These are phyloP conservation scores for Drosophila kikkawai DNA, from an alignment of 1,140 invertebrate species.

Conservation along the genomic window DNA sequence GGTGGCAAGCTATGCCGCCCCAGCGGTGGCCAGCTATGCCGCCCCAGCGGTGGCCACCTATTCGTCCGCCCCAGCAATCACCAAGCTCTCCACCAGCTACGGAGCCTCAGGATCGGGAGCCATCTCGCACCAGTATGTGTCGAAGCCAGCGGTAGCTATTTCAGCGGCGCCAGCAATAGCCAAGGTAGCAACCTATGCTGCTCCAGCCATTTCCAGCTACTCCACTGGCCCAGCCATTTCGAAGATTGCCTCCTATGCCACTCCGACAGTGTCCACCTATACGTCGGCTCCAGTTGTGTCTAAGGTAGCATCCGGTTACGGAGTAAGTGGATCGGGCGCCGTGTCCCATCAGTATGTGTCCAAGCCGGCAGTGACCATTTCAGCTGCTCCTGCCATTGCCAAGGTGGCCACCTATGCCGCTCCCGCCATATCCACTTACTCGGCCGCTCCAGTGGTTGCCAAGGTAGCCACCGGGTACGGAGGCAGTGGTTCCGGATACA, in stretches of 20 bases:
- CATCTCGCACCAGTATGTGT: slow-evolving; percentile 73
- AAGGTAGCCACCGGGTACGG: slow-evolving; percentile 19
- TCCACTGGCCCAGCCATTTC: slow-evolving; percentile 35
- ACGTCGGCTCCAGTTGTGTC: slow-evolving; percentile 24
- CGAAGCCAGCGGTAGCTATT: slow-evolving; percentile 58
- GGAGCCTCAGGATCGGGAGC: slow-evolving; percentile 48
- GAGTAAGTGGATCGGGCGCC: slow-evolving; percentile 36
- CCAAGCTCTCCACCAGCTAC: slow-evolving; percentile 46
- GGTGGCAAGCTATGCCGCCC: slow-evolving; percentile 63
- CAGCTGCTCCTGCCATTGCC: slow-evolving; percentile 38
- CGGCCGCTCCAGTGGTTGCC: slow-evolving; percentile 30
- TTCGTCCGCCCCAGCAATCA: slow-evolving; percentile 47
- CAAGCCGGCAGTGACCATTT: slow-evolving; percentile 35
- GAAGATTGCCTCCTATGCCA: slow-evolving; percentile 43
- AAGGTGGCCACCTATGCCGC: slow-evolving; percentile 36
- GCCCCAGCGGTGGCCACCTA: slow-evolving; percentile 57
- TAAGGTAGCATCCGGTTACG: slow-evolving; percentile 37
- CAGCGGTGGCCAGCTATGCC: slow-evolving; percentile 60
- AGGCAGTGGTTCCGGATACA: slow-evolving; percentile 11
- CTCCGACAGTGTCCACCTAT: slow-evolving; percentile 27
- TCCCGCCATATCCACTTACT: slow-evolving; percentile 26
- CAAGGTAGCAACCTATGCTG: slow-evolving; percentile 47
- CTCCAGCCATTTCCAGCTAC: slow-evolving; percentile 50
- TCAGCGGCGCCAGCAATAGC: slow-evolving; percentile 37
- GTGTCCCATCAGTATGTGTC: slow-evolving; percentile 61